Evolutionary conservation across 1,140 invertebrate species (phyloP).

Genomic region (Tenebrio molitor): DNA sequence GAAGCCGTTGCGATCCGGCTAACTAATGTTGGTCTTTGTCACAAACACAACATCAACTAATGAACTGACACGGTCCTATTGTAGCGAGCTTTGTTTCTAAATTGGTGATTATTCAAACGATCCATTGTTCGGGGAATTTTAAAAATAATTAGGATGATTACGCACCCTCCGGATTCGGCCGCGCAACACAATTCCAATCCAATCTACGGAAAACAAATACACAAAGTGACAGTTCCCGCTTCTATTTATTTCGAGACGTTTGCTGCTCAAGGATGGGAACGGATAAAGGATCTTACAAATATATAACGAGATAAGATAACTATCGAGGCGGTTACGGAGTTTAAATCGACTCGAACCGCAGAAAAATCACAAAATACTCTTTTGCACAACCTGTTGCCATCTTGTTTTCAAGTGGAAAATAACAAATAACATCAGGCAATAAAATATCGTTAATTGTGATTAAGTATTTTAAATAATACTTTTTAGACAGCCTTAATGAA

Average conservation of each 20-base stretch:
- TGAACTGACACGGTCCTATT: slow-evolving; percentile 13
- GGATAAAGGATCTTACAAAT: too few relatives aligned
- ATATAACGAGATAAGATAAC: too few relatives aligned
- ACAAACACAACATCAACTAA: slow-evolving; percentile 34
- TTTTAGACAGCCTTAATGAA: too few relatives aligned
- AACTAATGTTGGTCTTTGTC: slow-evolving; percentile 26
- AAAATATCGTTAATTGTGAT: too few relatives aligned
- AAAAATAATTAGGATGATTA: slow-evolving; percentile 30
- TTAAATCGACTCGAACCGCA: too few relatives aligned
- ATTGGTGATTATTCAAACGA: slow-evolving; percentile 31
- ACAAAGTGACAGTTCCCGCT: not conserved
- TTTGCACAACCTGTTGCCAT: too few relatives aligned
- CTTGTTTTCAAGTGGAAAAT: too few relatives aligned
- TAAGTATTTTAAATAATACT: too few relatives aligned
- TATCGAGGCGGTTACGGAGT: too few relatives aligned
- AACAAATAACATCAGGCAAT: too few relatives aligned
- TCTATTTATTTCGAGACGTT: slow-evolving; percentile 17
- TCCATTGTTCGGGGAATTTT: slow-evolving; percentile 13
- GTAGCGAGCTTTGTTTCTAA: slow-evolving; percentile 18
- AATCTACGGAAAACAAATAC: slow-evolving; percentile 16
- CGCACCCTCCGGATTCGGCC: not conserved
- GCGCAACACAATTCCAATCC: not conserved
- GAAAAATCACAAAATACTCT: too few relatives aligned
- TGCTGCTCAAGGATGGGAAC: too few relatives aligned
- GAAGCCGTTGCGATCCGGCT: not conserved